phyloP scores from a whole-genome alignment of 2,113 vertebrate genomes.

The Acrocephalus arundinaceus region DNA sequence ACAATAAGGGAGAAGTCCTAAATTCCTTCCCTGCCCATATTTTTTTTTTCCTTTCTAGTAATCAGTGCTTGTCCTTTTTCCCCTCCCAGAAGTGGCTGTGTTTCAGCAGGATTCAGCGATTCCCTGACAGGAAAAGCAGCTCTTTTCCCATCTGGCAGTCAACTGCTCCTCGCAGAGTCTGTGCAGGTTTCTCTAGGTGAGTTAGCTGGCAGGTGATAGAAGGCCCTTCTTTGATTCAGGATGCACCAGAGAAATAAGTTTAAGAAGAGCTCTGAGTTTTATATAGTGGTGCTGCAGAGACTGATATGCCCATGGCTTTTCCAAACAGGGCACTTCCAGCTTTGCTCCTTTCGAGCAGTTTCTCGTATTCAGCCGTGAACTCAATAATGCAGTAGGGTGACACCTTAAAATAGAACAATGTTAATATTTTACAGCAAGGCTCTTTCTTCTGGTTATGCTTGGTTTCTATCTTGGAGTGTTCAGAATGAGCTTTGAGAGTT shows the following conservation, averaged over 20 bases:
- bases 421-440: neutral
- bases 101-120: neutral
- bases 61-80: neutral
- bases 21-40: neutral
- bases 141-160: neutral
- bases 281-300: neutral
- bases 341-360: neutral
- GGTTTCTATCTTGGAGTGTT: neutral
- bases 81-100: neutral
- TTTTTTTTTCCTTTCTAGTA: neutral
- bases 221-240: neutral
- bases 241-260: neutral
- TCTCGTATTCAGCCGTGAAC: neutral
- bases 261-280: neutral
- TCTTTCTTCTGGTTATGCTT: neutral
- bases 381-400: neutral
- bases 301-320: neutral
- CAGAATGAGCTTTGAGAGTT: neutral
- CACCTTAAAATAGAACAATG: neutral
- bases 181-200: accelerated
- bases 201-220: neutral
- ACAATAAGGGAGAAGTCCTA: neutral
- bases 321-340: neutral
- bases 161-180: accelerated
- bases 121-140: neutral